These are phyloP conservation scores for Agrotis puta DNA, from an alignment of 2,888 invertebrate species.

Conservation along the genomic window DNA sequence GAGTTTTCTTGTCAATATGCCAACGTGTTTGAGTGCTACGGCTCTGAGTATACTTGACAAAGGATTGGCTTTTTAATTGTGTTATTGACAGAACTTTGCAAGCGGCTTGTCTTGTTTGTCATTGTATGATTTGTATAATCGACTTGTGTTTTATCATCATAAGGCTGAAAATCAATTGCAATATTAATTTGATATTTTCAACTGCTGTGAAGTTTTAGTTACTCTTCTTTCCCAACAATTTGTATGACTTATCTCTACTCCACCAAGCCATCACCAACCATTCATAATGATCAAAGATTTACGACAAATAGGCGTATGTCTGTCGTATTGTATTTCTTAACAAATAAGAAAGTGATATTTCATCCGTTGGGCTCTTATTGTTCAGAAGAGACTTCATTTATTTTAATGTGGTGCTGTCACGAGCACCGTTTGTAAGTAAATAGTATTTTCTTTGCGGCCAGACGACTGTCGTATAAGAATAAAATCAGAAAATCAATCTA, in stretches of 20 bases:
- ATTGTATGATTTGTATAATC: background rate
- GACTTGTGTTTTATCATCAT: background rate
- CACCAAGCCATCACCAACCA: slow-evolving; percentile 2
- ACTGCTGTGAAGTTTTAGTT: background rate
- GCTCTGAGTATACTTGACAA: slow-evolving; percentile 23
- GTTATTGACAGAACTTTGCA: slow-evolving; percentile 8
- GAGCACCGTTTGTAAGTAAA: slow-evolving; percentile 18
- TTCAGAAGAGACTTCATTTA: slow-evolving; percentile 45
- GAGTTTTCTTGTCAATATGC: slow-evolving; percentile 22
- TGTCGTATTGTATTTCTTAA: slow-evolving; percentile 23
- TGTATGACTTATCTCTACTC: background rate
- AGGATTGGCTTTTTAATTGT: slow-evolving; percentile 37
- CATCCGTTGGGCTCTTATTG: slow-evolving; percentile 24
- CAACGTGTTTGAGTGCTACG: slow-evolving; percentile 19
- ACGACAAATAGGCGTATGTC: background rate
- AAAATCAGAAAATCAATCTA: background rate
- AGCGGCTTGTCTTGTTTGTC: slow-evolving; percentile 10
- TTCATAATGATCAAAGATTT: slow-evolving; percentile 11
- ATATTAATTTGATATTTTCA: background rate
- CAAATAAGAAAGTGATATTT: slow-evolving; percentile 39
- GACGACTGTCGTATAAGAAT: background rate
- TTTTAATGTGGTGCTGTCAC: slow-evolving; percentile 40
- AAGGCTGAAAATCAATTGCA: background rate
- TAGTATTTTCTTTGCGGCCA: slow-evolving; percentile 22
- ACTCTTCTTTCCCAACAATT: too few species aligned